Base-by-base conservation (phyloP, 2,888 invertebrate genomes). In the Resseliella maxima region DNA sequence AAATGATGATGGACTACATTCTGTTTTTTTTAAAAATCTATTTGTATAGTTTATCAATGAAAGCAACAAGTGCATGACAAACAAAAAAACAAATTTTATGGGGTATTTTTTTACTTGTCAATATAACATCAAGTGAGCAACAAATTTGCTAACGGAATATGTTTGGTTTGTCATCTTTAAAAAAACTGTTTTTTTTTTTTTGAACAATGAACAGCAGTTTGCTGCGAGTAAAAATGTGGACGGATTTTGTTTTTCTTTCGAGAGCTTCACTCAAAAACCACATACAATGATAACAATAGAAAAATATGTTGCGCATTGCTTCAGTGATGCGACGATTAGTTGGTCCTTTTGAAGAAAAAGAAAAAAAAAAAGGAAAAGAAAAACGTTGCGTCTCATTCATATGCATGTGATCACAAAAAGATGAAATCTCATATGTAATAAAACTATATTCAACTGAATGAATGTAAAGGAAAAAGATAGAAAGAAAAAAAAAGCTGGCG, bases 241-340 rank as follows among this genome's bases (percentile, higher is more conserved):
- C 18, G 59, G 24, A 59, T 59, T n/a, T n/a, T n/a, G n/a, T n/a
- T n/a, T n/a, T 59, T 27, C 15, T 59, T 8, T 59, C 12, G 1
- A 27, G 24, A 12, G 59, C 27, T 24, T 59, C 27, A 27, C 6
- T 50, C 24, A n/a, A 59, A 59, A 59, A 59, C 27, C 59, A 27
- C 27, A 59, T 59, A 59, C 18, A 59, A 59, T 8, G 59, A n/a
- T 24, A 24, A 27, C 24, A 59, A 59, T 5, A 24, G 12, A 24
- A 59, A 59, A 59, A 59, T 24, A 59, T 59, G 59, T 59, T 59
- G 59, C 59, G 15, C 59, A 59, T 59, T 59, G 59, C 59, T 12
- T 59, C 59, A 59, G 12, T 59, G 59, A n/a, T 59, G 59, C 59
- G 15, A 12, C 59, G 24, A 21, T 50, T 59, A 3, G n/a, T 5